Evolutionary conservation across 2,113 vertebrate genomes (phyloP), one percentile per base, ranked within the genome.

Genomic region (Chloroceryle aenea): DNA sequence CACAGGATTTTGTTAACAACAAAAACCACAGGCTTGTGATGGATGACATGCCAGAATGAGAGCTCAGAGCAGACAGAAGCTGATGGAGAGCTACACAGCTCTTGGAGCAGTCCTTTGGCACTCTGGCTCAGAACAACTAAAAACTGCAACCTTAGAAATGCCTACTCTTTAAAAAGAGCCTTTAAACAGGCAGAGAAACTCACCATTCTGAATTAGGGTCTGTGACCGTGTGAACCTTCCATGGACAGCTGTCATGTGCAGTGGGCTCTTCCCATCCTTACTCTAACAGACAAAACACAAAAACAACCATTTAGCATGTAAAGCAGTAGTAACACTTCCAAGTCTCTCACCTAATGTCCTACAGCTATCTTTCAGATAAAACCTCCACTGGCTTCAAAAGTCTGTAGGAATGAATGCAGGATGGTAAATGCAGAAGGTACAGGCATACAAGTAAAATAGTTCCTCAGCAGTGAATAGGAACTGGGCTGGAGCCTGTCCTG

Each of bases 131-230:
- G 43, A 86, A 63, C 12, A 91, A 68, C 14, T 48, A 1, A 48
- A 86, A 58, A 40, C 0, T 40, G 8, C 27, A 64, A 18, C 16
- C n/a, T 25, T 63, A 40, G n/a, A 52, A 27, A 34, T 3, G 7
- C 11, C 55, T 71, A 2, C 12, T 47, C 22, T 47, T 67, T 34
- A 20, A 32, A 32, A 22, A 59, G 27, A 79, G 48, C 30, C 14
- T 3, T 30, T n/a, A 4, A 88, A 53, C 29, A 68, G 50, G n/a
- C 75, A 64, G 12, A 63, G 19, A 16, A 79, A 74, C 98, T 98
- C 97, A 99, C 99, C 99, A 0, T 99, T 99, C 97, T 99, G 99
- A 97, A 99, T 99, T 90, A 99, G 99, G 4, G 99, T 99, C 97
- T 99, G 99, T 0, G 99, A 99, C 34, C 99, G 98, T 0, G 99